Base-by-base conservation (phyloP, 2,113 vertebrate species). In the Nanger granti region DNA sequence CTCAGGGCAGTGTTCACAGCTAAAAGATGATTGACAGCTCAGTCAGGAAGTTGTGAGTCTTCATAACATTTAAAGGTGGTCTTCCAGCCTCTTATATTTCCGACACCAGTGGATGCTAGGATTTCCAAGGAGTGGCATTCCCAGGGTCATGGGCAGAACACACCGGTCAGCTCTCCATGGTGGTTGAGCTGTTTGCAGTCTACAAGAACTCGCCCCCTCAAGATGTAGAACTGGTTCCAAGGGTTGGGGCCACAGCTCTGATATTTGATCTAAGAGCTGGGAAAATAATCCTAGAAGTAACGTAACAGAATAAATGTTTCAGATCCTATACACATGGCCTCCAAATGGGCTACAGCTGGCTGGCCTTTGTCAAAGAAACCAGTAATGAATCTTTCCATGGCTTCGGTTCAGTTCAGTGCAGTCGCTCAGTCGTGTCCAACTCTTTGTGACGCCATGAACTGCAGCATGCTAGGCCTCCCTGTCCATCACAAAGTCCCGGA, bases 71-170 rank as follows among this genome's bases (percentile, higher is more conserved):
- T 37, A 69, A 69, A 66, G 31, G 2, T 66, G 31, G 14, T 4
- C 64, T 66, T 66, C 4, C 0, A 3, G 8, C 66, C 17, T 37
- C 8, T 5, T 37, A 69, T 11, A 4, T 37, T 37, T 18, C 66
- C 2, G 1, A 22, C 0, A 0, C 8, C 0, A 0, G 4, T n/a
- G 8, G 17, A 37, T 69, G 34, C 64, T 66, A 66, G 15, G 7
- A 18, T 34, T 66, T 66, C 7, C 3, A 8, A 66, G 31, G 31
- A 18, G 1, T 17, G 64, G 31, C 31, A 17, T 66, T 66, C 31
- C 31, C 64, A 66, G 0, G 0, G 7, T 69, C 17, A 2, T 10
- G 64, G 34, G 64, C 17, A 69, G 34, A 69, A n/a, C 8, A 69
- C 64, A 69, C 17, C 1, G 0, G 17, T 69, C 17, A 69, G 8